phyloP scores from a whole-genome alignment of 1,140 invertebrate species.

The Geopemphigus sp. region DNA sequence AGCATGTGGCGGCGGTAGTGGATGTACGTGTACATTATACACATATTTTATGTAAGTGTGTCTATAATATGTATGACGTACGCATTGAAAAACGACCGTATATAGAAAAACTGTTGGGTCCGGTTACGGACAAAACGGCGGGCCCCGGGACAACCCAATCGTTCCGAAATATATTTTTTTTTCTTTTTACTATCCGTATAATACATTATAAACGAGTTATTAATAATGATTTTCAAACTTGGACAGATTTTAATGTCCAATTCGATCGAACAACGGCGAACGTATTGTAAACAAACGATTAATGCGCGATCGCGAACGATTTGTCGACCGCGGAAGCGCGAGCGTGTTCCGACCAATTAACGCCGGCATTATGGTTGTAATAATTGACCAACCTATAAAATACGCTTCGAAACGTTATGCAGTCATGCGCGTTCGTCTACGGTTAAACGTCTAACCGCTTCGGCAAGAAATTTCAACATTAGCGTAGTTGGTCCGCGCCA shows the following conservation, averaged over 20 bases:
- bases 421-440: too few species aligned
- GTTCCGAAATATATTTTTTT: constrained; percentile 4
- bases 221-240: constrained; percentile 7
- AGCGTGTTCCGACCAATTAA: too few species aligned
- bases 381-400: too few species aligned
- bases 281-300: too few species aligned
- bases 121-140: constrained; percentile 2
- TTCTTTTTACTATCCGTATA: neutral
- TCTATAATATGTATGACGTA: neutral
- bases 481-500: too few species aligned
- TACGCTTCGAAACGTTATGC: too few species aligned
- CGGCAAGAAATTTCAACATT: too few species aligned
- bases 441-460: too few species aligned
- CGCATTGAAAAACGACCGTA: constrained; percentile 27
- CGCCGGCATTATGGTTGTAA: too few species aligned
- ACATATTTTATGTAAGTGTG: too few species aligned
- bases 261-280: constrained; percentile 12
- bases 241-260: neutral
- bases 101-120: constrained; percentile 14
- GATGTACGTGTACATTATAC: neutral
- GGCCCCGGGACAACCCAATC: constrained; percentile 1
- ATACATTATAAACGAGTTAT: neutral
- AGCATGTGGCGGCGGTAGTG: constrained; percentile 30
- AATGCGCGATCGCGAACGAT: too few species aligned
- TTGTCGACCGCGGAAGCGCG: too few species aligned